Conservation (phyloP, 2,797 vertebrate genomes). For the Setipinna tenuifilis region DNA sequence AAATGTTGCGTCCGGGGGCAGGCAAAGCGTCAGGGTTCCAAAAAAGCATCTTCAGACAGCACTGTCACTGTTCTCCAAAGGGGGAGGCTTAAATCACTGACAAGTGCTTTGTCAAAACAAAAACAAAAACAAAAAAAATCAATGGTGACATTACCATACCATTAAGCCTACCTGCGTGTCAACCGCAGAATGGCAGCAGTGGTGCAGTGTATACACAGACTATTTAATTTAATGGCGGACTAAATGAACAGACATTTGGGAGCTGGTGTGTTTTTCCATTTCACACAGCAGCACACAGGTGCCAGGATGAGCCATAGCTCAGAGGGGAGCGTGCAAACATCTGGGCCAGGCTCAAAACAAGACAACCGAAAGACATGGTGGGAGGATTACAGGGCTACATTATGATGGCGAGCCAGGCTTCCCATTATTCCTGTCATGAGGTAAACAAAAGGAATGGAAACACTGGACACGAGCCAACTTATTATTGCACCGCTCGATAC, state of each 20-base stretch:
- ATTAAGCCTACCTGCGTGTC: background rate
- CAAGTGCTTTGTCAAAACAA: background rate
- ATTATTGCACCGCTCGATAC: conserved; percentile 10
- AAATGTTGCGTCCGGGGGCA: background rate
- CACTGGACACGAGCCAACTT: conserved; percentile 4
- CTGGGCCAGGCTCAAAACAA: background rate
- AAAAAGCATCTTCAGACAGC: background rate
- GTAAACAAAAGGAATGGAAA: conserved; percentile 31
- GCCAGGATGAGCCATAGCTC: background rate
- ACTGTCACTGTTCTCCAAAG: background rate
- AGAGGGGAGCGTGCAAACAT: background rate
- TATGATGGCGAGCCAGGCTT: conserved; percentile 18
- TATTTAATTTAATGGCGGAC: background rate
- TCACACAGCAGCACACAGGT: background rate
- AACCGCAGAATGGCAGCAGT: background rate
- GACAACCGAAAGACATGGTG: background rate
- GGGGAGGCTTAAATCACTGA: background rate
- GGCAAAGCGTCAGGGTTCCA: background rate
- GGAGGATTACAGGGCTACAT: conserved; percentile 25
- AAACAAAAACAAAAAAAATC: background rate
- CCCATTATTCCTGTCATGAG: conserved; percentile 8
- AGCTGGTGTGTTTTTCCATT: background rate
- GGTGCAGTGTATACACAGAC: background rate
- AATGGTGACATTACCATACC: background rate
- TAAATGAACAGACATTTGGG: background rate